These are phyloP conservation scores for Ornithoptera priamus DNA, from an alignment of 2,888 invertebrate genomes.

Conservation along the genomic window DNA sequence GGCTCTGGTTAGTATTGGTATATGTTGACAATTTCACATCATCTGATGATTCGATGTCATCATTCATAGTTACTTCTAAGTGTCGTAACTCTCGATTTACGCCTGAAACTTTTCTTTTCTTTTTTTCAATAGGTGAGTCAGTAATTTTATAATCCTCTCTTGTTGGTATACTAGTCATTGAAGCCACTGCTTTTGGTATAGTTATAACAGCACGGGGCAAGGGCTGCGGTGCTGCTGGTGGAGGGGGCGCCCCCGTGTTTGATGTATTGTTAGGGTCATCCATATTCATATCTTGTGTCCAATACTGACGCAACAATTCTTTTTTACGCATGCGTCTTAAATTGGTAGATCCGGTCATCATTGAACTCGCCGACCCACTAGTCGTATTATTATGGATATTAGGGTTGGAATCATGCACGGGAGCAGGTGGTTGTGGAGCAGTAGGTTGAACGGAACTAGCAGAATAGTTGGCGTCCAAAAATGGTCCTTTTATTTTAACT, in stretches of 20 bases:
- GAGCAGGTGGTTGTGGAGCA: conserved; percentile 77
- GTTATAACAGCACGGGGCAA: conserved; percentile 86
- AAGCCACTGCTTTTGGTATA: conserved; percentile 93
- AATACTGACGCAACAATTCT: conserved; percentile 88
- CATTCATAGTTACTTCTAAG: conserved; percentile 80
- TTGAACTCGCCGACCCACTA: conserved; percentile 63
- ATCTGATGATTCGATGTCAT: conserved; percentile 73
- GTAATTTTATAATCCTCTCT: conserved; percentile 88
- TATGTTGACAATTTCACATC: conserved; percentile 57
- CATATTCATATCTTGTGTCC: conserved; percentile 93
- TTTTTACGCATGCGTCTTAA: conserved; percentile 94
- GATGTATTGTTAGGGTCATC: conserved; percentile 84
- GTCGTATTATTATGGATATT: conserved; percentile 59
- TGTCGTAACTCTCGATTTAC: conserved; percentile 82
- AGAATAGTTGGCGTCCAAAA: conserved; percentile 87
- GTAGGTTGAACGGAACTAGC: conserved; percentile 80
- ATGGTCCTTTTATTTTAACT: conserved; percentile 94
- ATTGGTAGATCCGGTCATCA: conserved; percentile 84
- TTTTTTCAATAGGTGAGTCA: conserved; percentile 85
- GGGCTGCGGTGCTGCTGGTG: conserved; percentile 81
- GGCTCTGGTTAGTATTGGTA: conserved; percentile 43
- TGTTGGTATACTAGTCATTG: conserved; percentile 92
- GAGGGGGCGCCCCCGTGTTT: conserved; percentile 71
- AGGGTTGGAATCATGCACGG: conserved; percentile 57
- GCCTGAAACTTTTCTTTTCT: conserved; percentile 80